These are phyloP conservation scores for Momotus momota DNA, from an alignment of 2,797 vertebrate species.

Conservation along the genomic window DNA sequence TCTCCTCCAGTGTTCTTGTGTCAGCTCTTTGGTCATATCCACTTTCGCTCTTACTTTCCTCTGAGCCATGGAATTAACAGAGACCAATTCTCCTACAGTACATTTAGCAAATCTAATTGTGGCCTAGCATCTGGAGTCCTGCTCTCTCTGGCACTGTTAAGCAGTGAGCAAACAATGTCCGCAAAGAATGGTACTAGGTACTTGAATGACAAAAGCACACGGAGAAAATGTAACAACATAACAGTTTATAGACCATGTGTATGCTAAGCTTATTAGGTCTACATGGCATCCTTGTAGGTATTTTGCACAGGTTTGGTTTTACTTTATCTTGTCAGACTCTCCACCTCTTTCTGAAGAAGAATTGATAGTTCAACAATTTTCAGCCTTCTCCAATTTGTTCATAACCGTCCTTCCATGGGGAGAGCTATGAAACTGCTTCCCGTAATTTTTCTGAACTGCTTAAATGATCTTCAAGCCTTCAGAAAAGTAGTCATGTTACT, in stretches of 20 bases:
- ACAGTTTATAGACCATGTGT: not conserved
- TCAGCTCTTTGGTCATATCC: not conserved
- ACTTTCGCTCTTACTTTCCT: not conserved
- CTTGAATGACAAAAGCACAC: not conserved
- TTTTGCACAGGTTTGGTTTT: not conserved
- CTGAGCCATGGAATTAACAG: not conserved
- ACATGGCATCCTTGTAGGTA: not conserved
- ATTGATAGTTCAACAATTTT: not conserved
- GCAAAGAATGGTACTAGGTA: not conserved
- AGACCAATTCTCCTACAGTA: not conserved
- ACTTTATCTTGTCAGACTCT: not conserved
- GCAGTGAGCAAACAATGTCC: not conserved
- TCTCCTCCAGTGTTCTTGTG: not conserved
- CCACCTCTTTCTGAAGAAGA: not conserved
- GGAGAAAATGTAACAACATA: not conserved
- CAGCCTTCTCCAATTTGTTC: not conserved
- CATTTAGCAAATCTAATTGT: slow-evolving; percentile 51
- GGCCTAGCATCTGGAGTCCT: slow-evolving; percentile 33
- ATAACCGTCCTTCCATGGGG: not conserved
- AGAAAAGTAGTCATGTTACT: not conserved
- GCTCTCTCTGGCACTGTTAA: not conserved
- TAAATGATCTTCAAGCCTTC: not conserved
- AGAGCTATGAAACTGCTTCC: not conserved
- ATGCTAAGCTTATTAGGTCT: not conserved
- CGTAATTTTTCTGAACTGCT: not conserved